Base-by-base conservation (phyloP, 2,797 vertebrate genomes). In the Heteromormyrus szaboi region DNA sequence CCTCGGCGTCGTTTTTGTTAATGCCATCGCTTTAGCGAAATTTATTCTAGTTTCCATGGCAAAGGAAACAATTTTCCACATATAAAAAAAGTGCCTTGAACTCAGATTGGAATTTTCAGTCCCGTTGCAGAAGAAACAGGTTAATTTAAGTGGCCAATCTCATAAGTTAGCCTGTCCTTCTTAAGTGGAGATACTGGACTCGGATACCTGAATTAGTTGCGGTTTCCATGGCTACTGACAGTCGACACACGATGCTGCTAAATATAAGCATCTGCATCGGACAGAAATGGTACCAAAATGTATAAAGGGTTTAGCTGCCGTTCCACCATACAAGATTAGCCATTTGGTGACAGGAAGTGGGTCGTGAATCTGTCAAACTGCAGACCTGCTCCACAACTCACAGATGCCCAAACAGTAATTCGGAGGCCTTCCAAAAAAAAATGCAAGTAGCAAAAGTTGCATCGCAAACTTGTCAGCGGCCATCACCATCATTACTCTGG, bases 101-200 rank as follows among this genome's bases (percentile, higher is more conserved):
- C 11, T 50, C 12, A 89, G 92, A 93, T 95, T 94, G 93, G 91
- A 94, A 95, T 95, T 93, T 92, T 93, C 91, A 90, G 91, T 89
- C 84, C 59, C 91, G 90, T 95, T 95, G 95, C 95, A 95, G 94
- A 95, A 95, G 93, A 93, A 92, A 92, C 92, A 91, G 93, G 93
- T 95, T 94, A 95, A 96, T 95, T 95, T 94, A 89, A 92, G 94
- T 95, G 95, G 95, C 94, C 94, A 94, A 95, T 95, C 92, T 93
- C 92, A 91, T 94, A 95, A 94, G 94, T 95, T 94, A 44, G 86
- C 93, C 92, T 88, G 90, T 91, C 92, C 93, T 91, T 91, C 92
- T 93, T 93, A 93, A 91, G 91, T 90, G 92, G 92, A 93, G 93
- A 92, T 93, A 93, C 93, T 90, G 91, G 92, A 92, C 92, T 91